phyloP scores from a whole-genome alignment of 2,113 vertebrate species.

The Furnarius figulus region DNA sequence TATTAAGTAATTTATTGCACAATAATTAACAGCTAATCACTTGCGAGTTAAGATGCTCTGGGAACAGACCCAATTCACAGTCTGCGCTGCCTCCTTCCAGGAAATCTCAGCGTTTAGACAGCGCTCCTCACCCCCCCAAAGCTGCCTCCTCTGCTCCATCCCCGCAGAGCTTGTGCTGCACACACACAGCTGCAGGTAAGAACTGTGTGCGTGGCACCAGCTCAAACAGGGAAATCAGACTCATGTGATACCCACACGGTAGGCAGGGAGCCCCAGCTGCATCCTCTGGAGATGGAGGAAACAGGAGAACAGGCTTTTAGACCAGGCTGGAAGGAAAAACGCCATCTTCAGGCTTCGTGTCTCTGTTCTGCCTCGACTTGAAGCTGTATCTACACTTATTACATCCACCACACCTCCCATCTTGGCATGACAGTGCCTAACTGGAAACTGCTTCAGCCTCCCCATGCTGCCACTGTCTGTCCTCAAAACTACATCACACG shows the following conservation, averaged over 20 bases:
- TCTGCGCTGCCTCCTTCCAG: background rate
- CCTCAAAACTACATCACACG: background rate
- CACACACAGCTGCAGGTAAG: background rate
- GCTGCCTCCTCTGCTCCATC: background rate
- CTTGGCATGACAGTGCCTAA: accelerated
- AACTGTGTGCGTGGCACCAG: background rate
- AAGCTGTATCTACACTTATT: background rate
- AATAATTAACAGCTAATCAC: slow-evolving; percentile 56
- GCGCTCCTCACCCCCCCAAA: background rate
- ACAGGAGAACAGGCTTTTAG: background rate
- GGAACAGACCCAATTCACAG: slow-evolving; percentile 6
- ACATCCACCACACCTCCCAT: background rate
- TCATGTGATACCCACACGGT: background rate
- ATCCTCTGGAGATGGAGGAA: background rate
- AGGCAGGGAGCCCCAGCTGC: background rate
- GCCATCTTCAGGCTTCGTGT: background rate
- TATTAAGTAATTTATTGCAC: slow-evolving; percentile 54
- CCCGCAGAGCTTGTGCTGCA: background rate
- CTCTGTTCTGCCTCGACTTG: background rate
- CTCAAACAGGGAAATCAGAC: background rate
- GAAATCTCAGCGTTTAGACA: background rate
- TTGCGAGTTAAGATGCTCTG: slow-evolving; percentile 8
- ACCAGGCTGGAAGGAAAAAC: background rate
- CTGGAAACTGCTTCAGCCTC: background rate
- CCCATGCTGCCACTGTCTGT: background rate